These are phyloP conservation scores for Crossaster papposus DNA, from an alignment of 53 echinoderm and acorn worm genomes.

Conservation along the genomic window DNA sequence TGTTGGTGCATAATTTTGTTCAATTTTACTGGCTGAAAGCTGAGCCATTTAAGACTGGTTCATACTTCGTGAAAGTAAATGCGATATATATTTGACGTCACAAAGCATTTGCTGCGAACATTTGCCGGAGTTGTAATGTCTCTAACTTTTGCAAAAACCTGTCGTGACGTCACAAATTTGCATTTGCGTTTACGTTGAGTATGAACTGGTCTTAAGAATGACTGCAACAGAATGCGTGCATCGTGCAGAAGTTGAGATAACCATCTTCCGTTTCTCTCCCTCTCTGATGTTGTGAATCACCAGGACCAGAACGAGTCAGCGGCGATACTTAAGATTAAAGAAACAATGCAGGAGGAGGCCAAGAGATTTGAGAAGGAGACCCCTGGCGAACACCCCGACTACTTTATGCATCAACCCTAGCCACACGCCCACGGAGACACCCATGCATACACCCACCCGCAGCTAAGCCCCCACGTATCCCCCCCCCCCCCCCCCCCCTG, in stretches of 20 bases:
- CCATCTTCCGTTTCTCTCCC: not conserved
- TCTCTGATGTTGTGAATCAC: slow-evolving; percentile 4
- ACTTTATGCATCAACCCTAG: slow-evolving; percentile 97
- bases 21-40: no score
- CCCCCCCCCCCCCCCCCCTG: not conserved
- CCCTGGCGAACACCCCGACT: slow-evolving; percentile 89
- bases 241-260: not conserved
- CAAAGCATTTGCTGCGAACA: no score
- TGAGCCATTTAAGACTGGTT: no score
- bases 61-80: no score
- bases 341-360: slow-evolving; percentile 99
- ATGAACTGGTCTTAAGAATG: not conserved
- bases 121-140: no score
- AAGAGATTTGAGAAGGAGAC: slow-evolving; percentile 98
- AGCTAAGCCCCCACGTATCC: slow-evolving; percentile 12
- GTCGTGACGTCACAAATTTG: no score
- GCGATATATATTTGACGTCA: no score
- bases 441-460: slow-evolving; percentile 41
- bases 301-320: slow-evolving; percentile 99
- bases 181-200: no score
- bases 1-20: no score
- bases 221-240: not conserved
- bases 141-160: no score
- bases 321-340: slow-evolving; percentile 99
- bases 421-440: slow-evolving; percentile 25